Evolutionary conservation across 2,888 invertebrate genomes (phyloP), one percentile per base, ranked within the genome.

Genomic region (Epinotia bilunana): DNA sequence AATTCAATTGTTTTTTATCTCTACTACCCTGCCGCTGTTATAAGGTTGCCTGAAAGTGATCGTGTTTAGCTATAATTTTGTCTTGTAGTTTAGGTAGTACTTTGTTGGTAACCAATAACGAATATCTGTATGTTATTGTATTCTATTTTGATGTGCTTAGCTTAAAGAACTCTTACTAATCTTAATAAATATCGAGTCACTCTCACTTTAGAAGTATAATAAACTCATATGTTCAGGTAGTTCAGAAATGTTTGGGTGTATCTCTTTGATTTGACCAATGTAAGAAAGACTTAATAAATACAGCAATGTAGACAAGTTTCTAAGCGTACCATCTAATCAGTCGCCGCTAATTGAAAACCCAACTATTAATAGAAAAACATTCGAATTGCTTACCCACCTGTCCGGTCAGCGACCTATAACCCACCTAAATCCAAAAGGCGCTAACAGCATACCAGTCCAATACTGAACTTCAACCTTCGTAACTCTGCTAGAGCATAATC

Each of bases 401-500:
- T 62, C 73, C 68, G 83, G 80, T 79, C 82, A 78, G 70, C 80
- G 81, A 89, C 88, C 91, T 86, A 81, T 28, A 11, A 60, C 20
- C 33, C 55, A 12, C 55, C 58, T 58, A 69, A 69, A 60, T 46
- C 20, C n/a, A 57, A 46, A 60, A 60, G 12, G 43, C 46, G 5
- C 16, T n/a, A 62, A 11, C 23, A 43, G 1, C 2, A n/a, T 46
- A 46, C 16, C n/a, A 11, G 12, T 23, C 5, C 6, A 23, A 46
- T 43, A 28, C 46, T 3, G 1, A 20, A 12, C 16, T 64, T 60
- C 11, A 13, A 43, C n/a, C 69, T 73, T 73, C 83, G 81, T 85
- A 87, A 87, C 81, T 79, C 77, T 74, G 81, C n/a, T 23, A 58
- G 6, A 3, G 20, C 61, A 73, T 91, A 91, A 92, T 91, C 87